These are phyloP conservation scores for Trichoplusia ni DNA, from an alignment of 1,140 invertebrate genomes.

Conservation along the genomic window DNA sequence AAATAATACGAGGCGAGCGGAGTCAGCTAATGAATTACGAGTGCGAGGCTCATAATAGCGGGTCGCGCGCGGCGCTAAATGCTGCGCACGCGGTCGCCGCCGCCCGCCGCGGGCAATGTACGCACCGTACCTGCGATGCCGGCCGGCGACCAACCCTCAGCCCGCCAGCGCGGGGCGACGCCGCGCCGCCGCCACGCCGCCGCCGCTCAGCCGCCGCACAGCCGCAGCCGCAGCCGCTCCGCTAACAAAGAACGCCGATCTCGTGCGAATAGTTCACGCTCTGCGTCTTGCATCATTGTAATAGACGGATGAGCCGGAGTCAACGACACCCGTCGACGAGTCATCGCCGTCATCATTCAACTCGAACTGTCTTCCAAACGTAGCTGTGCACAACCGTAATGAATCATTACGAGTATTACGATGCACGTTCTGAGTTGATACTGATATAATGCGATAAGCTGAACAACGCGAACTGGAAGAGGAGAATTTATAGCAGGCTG, in stretches of 20 bases:
- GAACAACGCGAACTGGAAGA: conserved; percentile 34
- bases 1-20: conserved; percentile 71
- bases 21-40: conserved; percentile 76
- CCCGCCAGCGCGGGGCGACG: conserved; percentile 10
- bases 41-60: conserved; percentile 61
- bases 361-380: conserved; percentile 40
- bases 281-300: conserved; percentile 61
- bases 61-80: conserved; percentile 40
- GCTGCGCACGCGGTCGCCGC: conserved; percentile 35
- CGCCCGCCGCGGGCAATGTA: conserved; percentile 34
- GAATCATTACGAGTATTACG: conserved; percentile 31
- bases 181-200: background rate
- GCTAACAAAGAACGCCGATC: conserved; percentile 39
- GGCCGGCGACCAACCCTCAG: background rate
- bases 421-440: conserved; percentile 15
- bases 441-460: conserved; percentile 32
- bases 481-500: conserved; percentile 41
- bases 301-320: conserved; percentile 46
- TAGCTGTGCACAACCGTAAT: conserved; percentile 12
- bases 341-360: conserved; percentile 52
- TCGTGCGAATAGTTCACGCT: conserved; percentile 60
- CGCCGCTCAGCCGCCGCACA: conserved; percentile 15
- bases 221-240: background rate
- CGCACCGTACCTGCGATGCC: no score
- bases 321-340: conserved; percentile 59